Evolutionary conservation across 1,140 invertebrate species (phyloP), one percentile per base, ranked within the genome.

Genomic region (Solenopsis fugax): DNA sequence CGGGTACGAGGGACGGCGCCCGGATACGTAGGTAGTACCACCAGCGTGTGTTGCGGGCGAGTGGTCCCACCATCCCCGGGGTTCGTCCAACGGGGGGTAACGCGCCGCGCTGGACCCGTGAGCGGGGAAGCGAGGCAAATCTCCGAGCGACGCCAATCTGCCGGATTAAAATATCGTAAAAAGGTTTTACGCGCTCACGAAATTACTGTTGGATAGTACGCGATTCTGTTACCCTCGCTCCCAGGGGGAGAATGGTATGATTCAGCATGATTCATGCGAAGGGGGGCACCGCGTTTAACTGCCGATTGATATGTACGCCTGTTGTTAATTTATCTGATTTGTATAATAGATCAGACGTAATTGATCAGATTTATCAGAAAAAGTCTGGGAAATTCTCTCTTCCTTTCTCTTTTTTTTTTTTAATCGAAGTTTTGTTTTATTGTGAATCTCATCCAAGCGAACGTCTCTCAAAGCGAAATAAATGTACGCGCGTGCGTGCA

Each of bases 111-210:
- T 37, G 45, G 58, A 41, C 16, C 0, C 4, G 10, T 41, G 41
- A 45, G 50, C 16, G 50, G 52, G 12, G 16, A 71, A 58, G 62
- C 62, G 12, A 64, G 87, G 13, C 29, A 21, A 21, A 60, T 65
- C 50, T 62, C 56, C 52, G 58, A 34, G 54, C 52, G 62, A 52
- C 72, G 87, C 37, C 88, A 78, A 85, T 88, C 73, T 62, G 45
- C n/a, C 71, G 77, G 81, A 93, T 93, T 92, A 92, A 93, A 92
- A 90, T 90, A 87, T 91, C 92, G 81, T 92, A 90, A 93, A 91
- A 88, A 88, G 72, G 62, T 81, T 90, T 90, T 88, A 85, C 88
- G 88, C 80, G 48, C 75, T 80, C 45, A 29, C 54, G 78, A 90
- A 88, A 89, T 89, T 85, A 86, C 80, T 87, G 37, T 73, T 86